Conservation (phyloP, 2,797 vertebrate genomes). For the Tragelaphus oryx region DNA sequence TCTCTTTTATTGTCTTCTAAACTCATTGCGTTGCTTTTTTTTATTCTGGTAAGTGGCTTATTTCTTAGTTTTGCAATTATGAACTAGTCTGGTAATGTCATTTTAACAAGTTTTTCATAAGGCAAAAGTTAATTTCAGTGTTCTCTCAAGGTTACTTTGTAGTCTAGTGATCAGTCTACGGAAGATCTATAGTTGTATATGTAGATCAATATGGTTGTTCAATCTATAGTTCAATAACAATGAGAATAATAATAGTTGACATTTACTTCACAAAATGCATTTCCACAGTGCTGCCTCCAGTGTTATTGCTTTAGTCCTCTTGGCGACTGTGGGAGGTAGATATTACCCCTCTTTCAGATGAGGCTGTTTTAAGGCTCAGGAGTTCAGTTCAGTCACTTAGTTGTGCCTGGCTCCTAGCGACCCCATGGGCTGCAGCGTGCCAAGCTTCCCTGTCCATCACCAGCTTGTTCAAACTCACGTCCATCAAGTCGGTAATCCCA, state of each 20-base stretch:
- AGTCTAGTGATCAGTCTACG: background rate
- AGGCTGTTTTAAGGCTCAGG: background rate
- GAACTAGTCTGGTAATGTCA: background rate
- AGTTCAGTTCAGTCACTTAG: background rate
- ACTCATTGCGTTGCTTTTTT: background rate
- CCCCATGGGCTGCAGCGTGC: background rate
- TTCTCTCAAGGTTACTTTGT: background rate
- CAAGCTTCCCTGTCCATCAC: background rate
- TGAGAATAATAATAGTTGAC: background rate
- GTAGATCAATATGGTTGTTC: background rate
- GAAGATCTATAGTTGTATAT: background rate
- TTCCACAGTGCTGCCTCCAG: background rate
- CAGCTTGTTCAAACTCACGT: background rate
- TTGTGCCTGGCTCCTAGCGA: background rate
- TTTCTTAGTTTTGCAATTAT: background rate
- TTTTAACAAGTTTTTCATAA: background rate
- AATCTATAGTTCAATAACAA: background rate
- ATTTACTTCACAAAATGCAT: background rate
- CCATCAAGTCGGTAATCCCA: background rate
- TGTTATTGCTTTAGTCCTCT: background rate
- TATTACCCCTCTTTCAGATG: background rate
- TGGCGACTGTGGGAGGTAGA: background rate
- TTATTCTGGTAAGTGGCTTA: background rate
- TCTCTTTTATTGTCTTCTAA: background rate
- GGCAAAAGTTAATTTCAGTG: background rate